phyloP scores from a whole-genome alignment of 2,113 vertebrate genomes.

The Gavialis gangeticus region DNA sequence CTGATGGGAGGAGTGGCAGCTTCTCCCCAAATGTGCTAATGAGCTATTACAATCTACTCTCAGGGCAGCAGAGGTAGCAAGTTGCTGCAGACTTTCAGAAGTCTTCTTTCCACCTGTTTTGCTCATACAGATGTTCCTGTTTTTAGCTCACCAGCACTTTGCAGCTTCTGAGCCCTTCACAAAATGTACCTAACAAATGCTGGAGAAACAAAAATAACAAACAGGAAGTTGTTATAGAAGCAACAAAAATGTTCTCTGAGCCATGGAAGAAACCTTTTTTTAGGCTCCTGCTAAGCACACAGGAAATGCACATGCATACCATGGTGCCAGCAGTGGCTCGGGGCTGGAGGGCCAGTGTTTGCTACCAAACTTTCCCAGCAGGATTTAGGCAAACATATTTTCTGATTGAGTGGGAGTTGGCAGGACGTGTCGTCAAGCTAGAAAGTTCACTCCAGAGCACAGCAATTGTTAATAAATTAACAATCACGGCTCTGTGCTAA shows the following conservation, averaged over 20 bases:
- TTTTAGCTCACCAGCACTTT: neutral
- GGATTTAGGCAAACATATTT: constrained; percentile 55
- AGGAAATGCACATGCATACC: accelerated
- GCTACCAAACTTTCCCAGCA: constrained; percentile 51
- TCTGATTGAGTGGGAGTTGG: constrained; percentile 32
- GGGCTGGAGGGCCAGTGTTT: neutral
- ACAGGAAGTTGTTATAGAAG: neutral
- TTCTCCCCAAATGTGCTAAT: accelerated
- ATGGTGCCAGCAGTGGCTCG: neutral
- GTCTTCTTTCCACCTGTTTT: neutral
- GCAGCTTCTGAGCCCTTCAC: neutral
- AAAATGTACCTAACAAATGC: neutral
- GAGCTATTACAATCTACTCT: neutral
- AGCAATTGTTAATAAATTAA: constrained; percentile 67
- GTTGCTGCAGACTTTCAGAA: neutral
- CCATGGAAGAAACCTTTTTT: neutral
- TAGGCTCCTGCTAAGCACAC: accelerated
- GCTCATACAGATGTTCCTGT: neutral
- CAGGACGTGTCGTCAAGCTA: constrained; percentile 27
- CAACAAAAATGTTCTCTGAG: constrained; percentile 11
- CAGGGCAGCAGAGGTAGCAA: neutral
- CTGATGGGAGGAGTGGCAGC: neutral
- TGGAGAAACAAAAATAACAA: neutral
- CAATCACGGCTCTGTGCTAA: constrained; percentile 65
- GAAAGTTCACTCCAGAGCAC: constrained; percentile 28